phyloP scores from a whole-genome alignment of 2,113 vertebrate species.

The Notothenia rossii region DNA sequence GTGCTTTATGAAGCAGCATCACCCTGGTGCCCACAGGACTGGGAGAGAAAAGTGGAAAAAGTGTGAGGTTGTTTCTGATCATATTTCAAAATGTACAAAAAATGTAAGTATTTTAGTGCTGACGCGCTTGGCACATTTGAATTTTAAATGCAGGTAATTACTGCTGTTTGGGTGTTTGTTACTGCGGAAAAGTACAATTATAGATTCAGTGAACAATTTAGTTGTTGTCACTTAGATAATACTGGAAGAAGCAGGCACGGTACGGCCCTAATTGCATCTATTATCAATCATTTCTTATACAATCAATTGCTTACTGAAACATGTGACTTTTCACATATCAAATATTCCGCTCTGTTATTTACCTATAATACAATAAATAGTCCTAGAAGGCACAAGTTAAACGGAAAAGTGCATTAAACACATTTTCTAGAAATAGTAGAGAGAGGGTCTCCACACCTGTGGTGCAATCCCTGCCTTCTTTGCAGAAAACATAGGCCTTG shows the following conservation, averaged over 20 bases:
- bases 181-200: not conserved
- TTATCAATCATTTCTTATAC: not conserved
- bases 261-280: not conserved
- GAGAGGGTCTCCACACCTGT: slow-evolving; percentile 98
- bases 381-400: slow-evolving; percentile 29
- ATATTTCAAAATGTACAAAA: slow-evolving; percentile 56
- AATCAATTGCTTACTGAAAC: slow-evolving; percentile 13
- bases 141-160: slow-evolving; percentile 30
- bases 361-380: slow-evolving; percentile 5
- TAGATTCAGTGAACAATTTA: slow-evolving; percentile 31
- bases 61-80: slow-evolving; percentile 63
- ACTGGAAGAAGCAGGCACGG: not conserved
- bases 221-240: slow-evolving; percentile 10
- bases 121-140: slow-evolving; percentile 28
- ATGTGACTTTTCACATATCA: slow-evolving; percentile 16
- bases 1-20: slow-evolving; percentile 72
- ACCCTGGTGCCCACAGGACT: slow-evolving; percentile 57
- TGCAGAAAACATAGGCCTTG: slow-evolving; percentile 94
- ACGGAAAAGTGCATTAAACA: slow-evolving; percentile 31
- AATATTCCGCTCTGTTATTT: slow-evolving; percentile 1
- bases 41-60: slow-evolving; percentile 68
- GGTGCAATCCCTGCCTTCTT: slow-evolving; percentile 92
- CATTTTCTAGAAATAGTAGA: slow-evolving; percentile 86
- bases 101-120: slow-evolving; percentile 40
- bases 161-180: not conserved